A percentile compares a stretch with the other conserved stretches of the same genome.
Conservation (phyloP, 2,888 invertebrate species). For the Gasteruption jaculator region DNA sequence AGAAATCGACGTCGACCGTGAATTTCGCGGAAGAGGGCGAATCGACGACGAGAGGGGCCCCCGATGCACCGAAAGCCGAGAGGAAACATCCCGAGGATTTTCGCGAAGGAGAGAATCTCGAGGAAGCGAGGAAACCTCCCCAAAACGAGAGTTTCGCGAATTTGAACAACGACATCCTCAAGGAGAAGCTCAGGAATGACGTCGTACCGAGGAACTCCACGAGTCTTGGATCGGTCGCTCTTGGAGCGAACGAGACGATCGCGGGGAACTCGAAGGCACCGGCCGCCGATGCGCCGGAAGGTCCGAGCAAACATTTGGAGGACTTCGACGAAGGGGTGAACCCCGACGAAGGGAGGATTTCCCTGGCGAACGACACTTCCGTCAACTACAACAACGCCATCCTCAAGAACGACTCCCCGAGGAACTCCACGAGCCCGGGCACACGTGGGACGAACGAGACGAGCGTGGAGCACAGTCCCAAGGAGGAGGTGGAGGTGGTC, state of each 20-base stretch:
- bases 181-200: background rate
- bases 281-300: slow-evolving; percentile 19
- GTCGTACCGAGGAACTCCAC: background rate
- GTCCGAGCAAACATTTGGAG: slow-evolving; percentile 12
- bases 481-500: slow-evolving; percentile 36
- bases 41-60: too few relatives aligned
- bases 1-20: too few relatives aligned
- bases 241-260: too few relatives aligned
- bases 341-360: slow-evolving; percentile 21
- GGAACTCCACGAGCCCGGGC: slow-evolving; percentile 16
- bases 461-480: slow-evolving; percentile 26
- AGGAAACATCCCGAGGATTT: too few relatives aligned
- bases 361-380: slow-evolving; percentile 38
- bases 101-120: slow-evolving; percentile 3
- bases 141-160: too few relatives aligned
- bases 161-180: too few relatives aligned
- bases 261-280: slow-evolving; percentile 1
- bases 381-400: slow-evolving; percentile 29
- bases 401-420: slow-evolving; percentile 4
- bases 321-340: slow-evolving; percentile 17
- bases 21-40: too few relatives aligned
- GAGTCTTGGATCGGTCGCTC: background rate
- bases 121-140: slow-evolving; percentile 6
- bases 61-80: too few relatives aligned
- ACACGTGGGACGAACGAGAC: slow-evolving; percentile 18